Conservation (phyloP, 2,113 vertebrate genomes). For the Catharus bicknelli region DNA sequence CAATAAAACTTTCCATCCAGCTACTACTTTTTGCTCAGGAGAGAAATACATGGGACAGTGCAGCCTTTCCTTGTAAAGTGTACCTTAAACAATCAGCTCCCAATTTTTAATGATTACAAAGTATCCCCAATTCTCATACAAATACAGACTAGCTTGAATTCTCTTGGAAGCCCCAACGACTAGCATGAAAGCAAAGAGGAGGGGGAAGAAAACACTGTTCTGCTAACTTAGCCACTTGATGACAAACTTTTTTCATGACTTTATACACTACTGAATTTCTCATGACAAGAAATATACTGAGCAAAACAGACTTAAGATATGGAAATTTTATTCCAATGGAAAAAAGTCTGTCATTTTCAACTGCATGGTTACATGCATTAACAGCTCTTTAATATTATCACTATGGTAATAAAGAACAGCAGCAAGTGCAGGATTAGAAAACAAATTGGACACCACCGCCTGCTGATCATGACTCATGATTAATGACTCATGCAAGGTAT, state of each 20-base stretch:
- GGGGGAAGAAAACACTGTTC: fast-evolving
- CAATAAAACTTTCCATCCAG: background rate
- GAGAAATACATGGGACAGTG: background rate
- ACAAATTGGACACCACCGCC: slow-evolving; percentile 53
- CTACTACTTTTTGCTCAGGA: background rate
- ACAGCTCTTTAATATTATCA: slow-evolving; percentile 41
- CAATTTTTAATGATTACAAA: background rate
- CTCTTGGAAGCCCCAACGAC: background rate
- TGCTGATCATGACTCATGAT: slow-evolving; percentile 55
- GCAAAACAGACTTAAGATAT: slow-evolving; percentile 33
- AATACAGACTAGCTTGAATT: background rate
- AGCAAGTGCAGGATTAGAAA: background rate
- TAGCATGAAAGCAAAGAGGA: background rate
- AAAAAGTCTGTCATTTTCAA: background rate
- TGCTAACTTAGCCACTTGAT: background rate
- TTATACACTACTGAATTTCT: background rate
- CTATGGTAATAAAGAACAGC: slow-evolving; percentile 54
- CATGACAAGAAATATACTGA: background rate
- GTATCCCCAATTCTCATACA: background rate
- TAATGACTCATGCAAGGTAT: slow-evolving; percentile 46
- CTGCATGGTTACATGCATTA: slow-evolving; percentile 1
- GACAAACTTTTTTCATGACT: background rate
- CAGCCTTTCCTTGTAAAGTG: background rate
- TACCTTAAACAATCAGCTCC: background rate
- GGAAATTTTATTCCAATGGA: slow-evolving; percentile 37